Base-by-base conservation (phyloP, 2,797 vertebrate genomes). In the Danio albolineatus region DNA sequence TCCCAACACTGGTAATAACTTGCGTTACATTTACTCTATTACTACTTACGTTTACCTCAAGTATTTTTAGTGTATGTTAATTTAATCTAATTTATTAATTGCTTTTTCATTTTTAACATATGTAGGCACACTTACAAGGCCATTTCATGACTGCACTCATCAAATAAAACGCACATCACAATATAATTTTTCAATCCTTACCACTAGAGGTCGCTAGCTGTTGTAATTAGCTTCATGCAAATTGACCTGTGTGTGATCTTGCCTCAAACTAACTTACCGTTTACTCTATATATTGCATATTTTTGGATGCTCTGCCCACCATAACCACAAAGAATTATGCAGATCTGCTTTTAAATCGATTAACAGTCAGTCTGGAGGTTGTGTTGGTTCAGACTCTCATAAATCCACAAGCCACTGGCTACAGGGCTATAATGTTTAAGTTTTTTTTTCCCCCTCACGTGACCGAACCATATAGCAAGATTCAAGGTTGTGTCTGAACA, bases 161-260 rank as follows among this genome's bases (percentile, higher is more conserved):
- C 1, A 28, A 28, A n/a, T n/a, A n/a, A 28, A 28, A 28, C 3
- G 28, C 28, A 28, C 28, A 28, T 56, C 9, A 56, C 4, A 2
- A 28, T 62, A 36, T 60, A 36, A 60, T 13, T 61, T 44, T 36
- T n/a, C 10, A 38, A 13, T 14, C 39, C 7, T 10, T 57, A 51
- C 86, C 86, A 87, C 86, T 80, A 87, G 83, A 85, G 85, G 85
- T 80, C 78, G 38, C 79, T 77, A 21, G 65, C 72, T 73, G 60
- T 79, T 83, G 53, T 38, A 70, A 28, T 69, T 54, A 62, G 19
- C 10, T 64, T 75, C 12, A 72, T 81, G 51, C 39, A 28, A 53
- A 46, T 76, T 14, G 38, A 75, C 44, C 10, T 49, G 8, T 38
- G 13, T 0, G 0, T 76, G 60, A 36, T 44, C 19, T 54, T n/a